Evolutionary conservation across 2,888 invertebrate genomes (phyloP), one percentile per base, ranked within the genome.

Genomic region (Xestia ashworthii): DNA sequence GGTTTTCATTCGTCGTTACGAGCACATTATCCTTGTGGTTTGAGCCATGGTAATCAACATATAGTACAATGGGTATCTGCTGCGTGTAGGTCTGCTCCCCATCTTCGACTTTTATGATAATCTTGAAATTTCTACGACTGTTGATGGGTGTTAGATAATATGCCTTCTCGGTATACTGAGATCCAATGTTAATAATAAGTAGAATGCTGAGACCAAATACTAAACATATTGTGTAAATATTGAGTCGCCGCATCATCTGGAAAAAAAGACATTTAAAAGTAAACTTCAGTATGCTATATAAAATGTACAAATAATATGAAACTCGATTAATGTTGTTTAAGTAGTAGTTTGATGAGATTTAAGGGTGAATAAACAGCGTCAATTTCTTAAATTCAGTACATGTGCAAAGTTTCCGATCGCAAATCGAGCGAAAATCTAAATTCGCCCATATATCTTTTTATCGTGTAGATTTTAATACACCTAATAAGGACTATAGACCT

Each of bases 51-150:
- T 92, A 93, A 66, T 93, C 94, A 84, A 95, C 94, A 80, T 93
- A 91, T 0, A 93, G 88, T 94, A 22, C 76, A 22, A 81, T 50
- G 0, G 81, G 80, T 69, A 94, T 88, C 46, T 93, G 88, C 82
- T 94, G 93, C 74, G 89, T 74, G 25, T 68, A 71, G 76, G 82
- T 89, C 19, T 94, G 93, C 16, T 95, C 94, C 67, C 92, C 98
- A 71, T 76, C 38, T 16, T 81, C 76, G 81, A 98, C 96, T 92
- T 98, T 98, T 71, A 97, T 95, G 87, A 98, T 95, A 87, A 94
- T 95, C 79, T 94, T 94, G 77, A 95, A 91, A 86, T 94, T 95
- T 83, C 94, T 94, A 81, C 94, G 92, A 84, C 90, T 93, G 87
- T 96, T 96, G 66, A 92, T 88, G 87, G 93, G 92, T 89, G 95